Percentiles rank a stretch among this genome's conserved stretches.
phyloP scores from a whole-genome alignment of 2,113 vertebrate genomes.

The Stegastes partitus region DNA sequence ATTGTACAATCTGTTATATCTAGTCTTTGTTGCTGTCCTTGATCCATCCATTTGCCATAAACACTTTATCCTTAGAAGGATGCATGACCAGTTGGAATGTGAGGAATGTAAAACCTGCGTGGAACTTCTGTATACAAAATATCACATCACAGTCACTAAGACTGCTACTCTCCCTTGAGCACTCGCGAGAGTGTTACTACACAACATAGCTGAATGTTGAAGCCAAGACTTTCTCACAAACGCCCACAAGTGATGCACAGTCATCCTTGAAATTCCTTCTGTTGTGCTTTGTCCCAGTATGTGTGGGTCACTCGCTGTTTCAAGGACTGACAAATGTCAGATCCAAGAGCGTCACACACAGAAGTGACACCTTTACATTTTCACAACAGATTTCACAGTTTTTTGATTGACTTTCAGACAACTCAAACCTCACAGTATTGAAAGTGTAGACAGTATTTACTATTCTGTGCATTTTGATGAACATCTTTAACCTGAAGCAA shows the following conservation, averaged over 20 bases:
- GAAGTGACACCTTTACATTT: neutral
- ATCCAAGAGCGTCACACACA: neutral
- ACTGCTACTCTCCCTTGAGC: too few relatives aligned
- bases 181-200: neutral
- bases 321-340: too few relatives aligned
- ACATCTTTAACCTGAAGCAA: neutral
- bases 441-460: neutral
- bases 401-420: neutral
- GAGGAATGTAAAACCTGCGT: conserved; percentile 2
- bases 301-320: too few relatives aligned
- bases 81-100: conserved; percentile 31
- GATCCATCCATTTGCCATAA: too few relatives aligned
- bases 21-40: conserved; percentile 50
- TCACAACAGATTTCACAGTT: neutral
- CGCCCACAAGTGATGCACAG: too few relatives aligned
- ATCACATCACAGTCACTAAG: too few relatives aligned
- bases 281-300: neutral
- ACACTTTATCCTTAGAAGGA: too few relatives aligned
- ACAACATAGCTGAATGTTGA: conserved; percentile 18
- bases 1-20: conserved; percentile 58
- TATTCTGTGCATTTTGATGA: neutral
- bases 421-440: neutral
- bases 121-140: too few relatives aligned
- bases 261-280: too few relatives aligned
- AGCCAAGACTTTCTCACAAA: conserved; percentile 4